Conservation (phyloP, 2,888 invertebrate species). For the Calephelis perditalis region DNA sequence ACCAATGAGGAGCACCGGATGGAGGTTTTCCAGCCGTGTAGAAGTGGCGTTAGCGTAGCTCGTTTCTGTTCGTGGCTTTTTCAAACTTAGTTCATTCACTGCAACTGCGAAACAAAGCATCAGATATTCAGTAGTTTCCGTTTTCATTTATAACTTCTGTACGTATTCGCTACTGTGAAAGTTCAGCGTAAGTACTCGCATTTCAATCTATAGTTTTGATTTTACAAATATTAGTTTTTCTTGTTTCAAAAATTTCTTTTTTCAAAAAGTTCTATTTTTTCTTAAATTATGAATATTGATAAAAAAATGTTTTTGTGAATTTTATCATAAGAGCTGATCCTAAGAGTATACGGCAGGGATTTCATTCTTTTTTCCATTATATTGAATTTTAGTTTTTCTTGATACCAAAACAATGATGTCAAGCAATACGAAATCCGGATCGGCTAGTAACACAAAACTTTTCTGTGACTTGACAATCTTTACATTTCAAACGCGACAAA, state of each 20-base stretch:
- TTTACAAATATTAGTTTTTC: background rate
- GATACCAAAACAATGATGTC: no score
- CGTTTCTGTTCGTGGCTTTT: conserved; percentile 57
- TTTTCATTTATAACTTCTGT: conserved; percentile 10
- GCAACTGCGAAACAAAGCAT: conserved; percentile 49
- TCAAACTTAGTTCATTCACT: conserved; percentile 66
- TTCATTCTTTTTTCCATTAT: no score
- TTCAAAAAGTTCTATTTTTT: background rate
- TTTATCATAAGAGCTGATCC: no score
- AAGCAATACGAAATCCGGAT: no score
- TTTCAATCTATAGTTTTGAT: background rate
- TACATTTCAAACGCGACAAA: no score
- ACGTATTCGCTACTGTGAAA: background rate
- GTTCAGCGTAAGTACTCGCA: background rate
- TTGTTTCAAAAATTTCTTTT: background rate
- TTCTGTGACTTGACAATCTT: no score
- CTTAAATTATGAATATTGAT: no score
- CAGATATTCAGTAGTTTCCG: conserved; percentile 19
- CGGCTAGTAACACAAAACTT: no score
- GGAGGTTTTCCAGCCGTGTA: conserved; percentile 33
- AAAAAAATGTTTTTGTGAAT: no score
- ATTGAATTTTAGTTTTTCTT: no score
- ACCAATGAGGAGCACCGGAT: conserved; percentile 45
- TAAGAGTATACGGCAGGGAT: no score
- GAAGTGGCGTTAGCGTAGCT: conserved; percentile 52